Percentiles rank a stretch among this genome's conserved stretches.
Evolutionary conservation across 2,113 vertebrate species (phyloP).

Genomic region (Halcyon malimbica): DNA sequence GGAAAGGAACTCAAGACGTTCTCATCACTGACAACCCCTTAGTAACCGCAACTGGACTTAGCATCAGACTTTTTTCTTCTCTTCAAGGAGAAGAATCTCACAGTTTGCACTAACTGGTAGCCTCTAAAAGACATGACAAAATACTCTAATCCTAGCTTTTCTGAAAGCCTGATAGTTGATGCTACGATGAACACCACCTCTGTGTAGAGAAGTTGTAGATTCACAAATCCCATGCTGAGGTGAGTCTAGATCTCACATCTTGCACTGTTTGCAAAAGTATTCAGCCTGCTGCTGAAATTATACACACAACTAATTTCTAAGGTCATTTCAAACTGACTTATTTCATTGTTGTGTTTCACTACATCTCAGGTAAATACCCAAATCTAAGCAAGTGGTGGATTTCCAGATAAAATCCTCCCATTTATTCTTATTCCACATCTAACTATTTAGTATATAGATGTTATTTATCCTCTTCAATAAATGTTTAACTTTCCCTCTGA

Average conservation of each 20-base stretch:
- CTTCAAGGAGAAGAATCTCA: background rate
- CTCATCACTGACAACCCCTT: background rate
- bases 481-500: background rate
- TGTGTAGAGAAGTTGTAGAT: background rate
- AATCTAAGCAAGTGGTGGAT: background rate
- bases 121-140: background rate
- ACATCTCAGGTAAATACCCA: background rate
- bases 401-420: background rate
- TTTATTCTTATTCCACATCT: background rate
- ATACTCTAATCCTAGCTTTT: background rate
- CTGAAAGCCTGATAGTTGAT: background rate
- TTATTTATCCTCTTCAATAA: background rate
- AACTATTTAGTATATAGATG: background rate
- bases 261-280: background rate
- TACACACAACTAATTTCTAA: background rate
- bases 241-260: background rate
- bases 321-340: background rate
- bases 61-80: background rate
- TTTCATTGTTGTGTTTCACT: background rate
- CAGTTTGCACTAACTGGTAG: background rate
- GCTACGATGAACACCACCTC: background rate
- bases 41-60: background rate
- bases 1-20: background rate
- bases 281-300: background rate
- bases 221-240: background rate